Evolutionary conservation across 1,140 invertebrate genomes (phyloP).

Genomic region (Samia ricini): DNA sequence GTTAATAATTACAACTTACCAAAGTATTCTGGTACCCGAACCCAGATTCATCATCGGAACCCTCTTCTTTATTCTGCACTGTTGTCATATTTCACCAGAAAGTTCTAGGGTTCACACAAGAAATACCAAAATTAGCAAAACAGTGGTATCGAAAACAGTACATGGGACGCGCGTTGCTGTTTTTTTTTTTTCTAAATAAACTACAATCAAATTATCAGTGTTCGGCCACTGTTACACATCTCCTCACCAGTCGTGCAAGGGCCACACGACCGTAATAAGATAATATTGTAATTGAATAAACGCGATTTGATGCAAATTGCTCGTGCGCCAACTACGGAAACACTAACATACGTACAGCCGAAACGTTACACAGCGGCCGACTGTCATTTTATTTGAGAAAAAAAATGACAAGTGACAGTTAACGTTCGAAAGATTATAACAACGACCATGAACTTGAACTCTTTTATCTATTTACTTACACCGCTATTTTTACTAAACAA

Average conservation of each 20-base stretch:
- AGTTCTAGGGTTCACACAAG: constrained; percentile 40
- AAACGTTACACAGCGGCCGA: constrained; percentile 56
- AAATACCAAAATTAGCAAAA: constrained; percentile 44
- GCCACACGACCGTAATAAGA: constrained; percentile 41
- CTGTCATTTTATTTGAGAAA: constrained; percentile 31
- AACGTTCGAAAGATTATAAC: constrained; percentile 35
- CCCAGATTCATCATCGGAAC: constrained; percentile 80
- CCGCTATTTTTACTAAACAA: background rate
- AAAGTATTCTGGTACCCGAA: constrained; percentile 89
- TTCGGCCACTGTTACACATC: constrained; percentile 41
- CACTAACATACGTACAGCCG: constrained; percentile 51
- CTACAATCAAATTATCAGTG: constrained; percentile 32
- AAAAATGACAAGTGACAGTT: constrained; percentile 39
- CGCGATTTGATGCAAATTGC: constrained; percentile 66
- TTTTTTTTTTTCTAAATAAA: constrained; percentile 35
- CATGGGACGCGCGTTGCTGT: constrained; percentile 21
- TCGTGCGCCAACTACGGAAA: constrained; percentile 42
- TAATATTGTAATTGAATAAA: constrained; percentile 70
- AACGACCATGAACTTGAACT: constrained; percentile 57
- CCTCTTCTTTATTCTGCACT: constrained; percentile 57
- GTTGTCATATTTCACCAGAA: constrained; percentile 52
- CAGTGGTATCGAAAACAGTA: constrained; percentile 21
- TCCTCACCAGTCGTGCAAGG: constrained; percentile 27
- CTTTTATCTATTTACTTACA: constrained; percentile 20
- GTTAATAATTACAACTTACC: constrained; percentile 78